Percentiles rank a stretch among this genome's conserved stretches.
Evolutionary conservation across 2,113 vertebrate species (phyloP).

Genomic region (Eidolon helvum): DNA sequence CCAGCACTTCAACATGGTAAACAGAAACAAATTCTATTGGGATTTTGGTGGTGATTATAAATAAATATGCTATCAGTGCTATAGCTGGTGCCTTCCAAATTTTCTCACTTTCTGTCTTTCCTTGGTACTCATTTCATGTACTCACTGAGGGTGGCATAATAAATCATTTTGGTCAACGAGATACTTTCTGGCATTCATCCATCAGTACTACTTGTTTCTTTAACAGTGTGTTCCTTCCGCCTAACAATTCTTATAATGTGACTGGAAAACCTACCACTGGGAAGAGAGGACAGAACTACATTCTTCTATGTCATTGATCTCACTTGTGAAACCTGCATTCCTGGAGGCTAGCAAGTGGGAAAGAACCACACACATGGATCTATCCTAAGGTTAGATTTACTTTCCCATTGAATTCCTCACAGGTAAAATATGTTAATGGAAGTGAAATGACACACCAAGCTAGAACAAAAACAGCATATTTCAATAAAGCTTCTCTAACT

Average conservation of each 20-base stretch:
- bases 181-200: neutral
- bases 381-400: neutral
- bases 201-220: neutral
- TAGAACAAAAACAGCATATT: neutral
- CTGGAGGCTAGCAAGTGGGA: neutral
- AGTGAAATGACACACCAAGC: neutral
- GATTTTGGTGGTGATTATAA: constrained; percentile 16
- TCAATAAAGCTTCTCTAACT: neutral
- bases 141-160: neutral
- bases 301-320: neutral
- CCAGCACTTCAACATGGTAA: neutral
- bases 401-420: neutral
- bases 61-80: neutral
- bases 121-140: neutral
- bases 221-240: neutral
- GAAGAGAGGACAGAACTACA: neutral
- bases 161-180: neutral
- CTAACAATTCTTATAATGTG: neutral
- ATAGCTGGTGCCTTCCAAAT: neutral
- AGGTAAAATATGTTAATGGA: neutral
- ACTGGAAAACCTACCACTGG: neutral
- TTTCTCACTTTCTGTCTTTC: neutral
- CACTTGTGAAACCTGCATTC: neutral
- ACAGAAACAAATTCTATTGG: neutral
- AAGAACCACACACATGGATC: neutral